phyloP scores from a whole-genome alignment of 2,113 vertebrate species.

The Capricornis sumatraensis region DNA sequence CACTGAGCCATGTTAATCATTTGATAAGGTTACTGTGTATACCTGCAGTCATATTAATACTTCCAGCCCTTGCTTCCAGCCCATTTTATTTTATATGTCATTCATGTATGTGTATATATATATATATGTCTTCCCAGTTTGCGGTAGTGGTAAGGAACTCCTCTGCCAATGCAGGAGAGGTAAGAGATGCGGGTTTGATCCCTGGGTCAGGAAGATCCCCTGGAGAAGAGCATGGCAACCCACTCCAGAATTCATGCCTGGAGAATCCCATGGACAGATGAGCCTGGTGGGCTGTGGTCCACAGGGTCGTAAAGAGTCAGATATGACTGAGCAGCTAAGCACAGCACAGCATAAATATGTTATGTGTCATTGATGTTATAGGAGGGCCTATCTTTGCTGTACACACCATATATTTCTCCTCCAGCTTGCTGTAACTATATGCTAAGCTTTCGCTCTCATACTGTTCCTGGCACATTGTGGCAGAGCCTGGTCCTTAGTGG shows the following conservation, averaged over 20 bases:
- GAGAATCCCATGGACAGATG: not conserved
- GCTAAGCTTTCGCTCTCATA: not conserved
- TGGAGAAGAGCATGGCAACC: not conserved
- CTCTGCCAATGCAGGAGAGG: not conserved
- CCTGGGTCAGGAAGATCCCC: not conserved
- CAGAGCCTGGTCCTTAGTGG: not conserved
- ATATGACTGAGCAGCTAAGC: not conserved
- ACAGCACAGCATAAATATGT: not conserved
- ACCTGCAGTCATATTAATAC: not conserved
- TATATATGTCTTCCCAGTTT: not conserved
- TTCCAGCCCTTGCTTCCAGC: not conserved
- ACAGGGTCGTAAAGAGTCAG: not conserved
- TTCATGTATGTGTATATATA: not conserved
- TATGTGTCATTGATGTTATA: not conserved
- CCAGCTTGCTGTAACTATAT: not conserved
- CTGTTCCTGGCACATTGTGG: not conserved
- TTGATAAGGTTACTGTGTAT: not conserved
- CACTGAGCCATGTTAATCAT: not conserved
- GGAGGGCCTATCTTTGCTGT: not conserved
- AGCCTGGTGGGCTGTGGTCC: not conserved
- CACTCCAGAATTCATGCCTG: not conserved
- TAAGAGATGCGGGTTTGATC: not conserved
- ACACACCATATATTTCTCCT: not conserved
- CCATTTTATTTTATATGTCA: not conserved
- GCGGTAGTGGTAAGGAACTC: not conserved